These are phyloP conservation scores for Leptinotarsa undecemlineata DNA, from an alignment of 1,140 invertebrate genomes.

Conservation along the genomic window DNA sequence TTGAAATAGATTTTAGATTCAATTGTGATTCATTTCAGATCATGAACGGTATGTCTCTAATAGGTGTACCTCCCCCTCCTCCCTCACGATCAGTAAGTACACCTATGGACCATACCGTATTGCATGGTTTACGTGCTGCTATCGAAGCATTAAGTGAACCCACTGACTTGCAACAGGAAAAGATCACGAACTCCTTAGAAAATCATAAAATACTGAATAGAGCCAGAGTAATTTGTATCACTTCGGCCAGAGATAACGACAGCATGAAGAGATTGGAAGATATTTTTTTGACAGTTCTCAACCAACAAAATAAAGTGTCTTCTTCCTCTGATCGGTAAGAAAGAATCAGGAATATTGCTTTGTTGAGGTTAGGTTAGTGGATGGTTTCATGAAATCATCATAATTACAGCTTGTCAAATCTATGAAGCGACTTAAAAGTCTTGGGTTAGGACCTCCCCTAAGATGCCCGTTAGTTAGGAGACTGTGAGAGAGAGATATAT, in stretches of 20 bases:
- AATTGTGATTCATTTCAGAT: constrained; percentile 56
- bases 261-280: constrained; percentile 83
- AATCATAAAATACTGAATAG: constrained; percentile 57
- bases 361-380: no score
- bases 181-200: constrained; percentile 35
- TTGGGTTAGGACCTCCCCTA: no score
- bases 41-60: constrained; percentile 71
- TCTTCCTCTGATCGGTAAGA: constrained; percentile 22
- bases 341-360: neutral
- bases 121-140: constrained; percentile 84
- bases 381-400: no score
- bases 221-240: constrained; percentile 87
- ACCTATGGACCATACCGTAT: constrained; percentile 70
- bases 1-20: neutral
- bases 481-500: no score
- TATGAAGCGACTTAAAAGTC: no score
- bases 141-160: constrained; percentile 83
- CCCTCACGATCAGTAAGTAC: constrained; percentile 56
- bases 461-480: no score
- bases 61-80: constrained; percentile 66
- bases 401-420: no score
- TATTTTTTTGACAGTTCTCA: constrained; percentile 77
- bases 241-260: constrained; percentile 79
- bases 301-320: constrained; percentile 74
- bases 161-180: constrained; percentile 69